Percentiles rank a stretch among this genome's conserved stretches.
Conservation (phyloP, 2,888 invertebrate genomes). For the Drosophila kokeensis region DNA sequence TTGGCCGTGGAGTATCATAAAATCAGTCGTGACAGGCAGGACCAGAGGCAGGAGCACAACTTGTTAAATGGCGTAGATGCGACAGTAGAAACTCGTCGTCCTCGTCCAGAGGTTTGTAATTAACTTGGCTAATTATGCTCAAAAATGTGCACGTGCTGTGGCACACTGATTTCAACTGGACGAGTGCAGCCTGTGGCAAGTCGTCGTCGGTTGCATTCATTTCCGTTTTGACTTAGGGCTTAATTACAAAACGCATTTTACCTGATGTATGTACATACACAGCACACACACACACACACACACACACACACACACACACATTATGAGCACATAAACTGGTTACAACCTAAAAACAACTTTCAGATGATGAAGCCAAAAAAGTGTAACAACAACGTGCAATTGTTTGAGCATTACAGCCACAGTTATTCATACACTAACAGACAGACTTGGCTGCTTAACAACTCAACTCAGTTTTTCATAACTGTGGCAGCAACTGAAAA, state of each 20-base stretch:
- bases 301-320: conserved; percentile 15
- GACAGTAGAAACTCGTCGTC: conserved; percentile 19
- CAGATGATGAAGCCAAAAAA: conserved; percentile 70
- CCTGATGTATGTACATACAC: conserved; percentile 34
- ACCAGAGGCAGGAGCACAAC: neutral
- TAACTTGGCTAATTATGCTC: conserved; percentile 78
- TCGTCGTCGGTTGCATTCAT: conserved; percentile 26
- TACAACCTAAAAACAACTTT: conserved; percentile 55
- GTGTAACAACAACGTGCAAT: conserved; percentile 55
- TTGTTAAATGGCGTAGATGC: conserved; percentile 1
- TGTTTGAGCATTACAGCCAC: conserved; percentile 40
- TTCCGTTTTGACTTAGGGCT: conserved; percentile 60
- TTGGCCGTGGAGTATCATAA: conserved; percentile 29
- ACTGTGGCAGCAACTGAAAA: conserved; percentile 37
- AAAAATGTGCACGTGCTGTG: conserved; percentile 68
- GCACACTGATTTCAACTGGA: conserved; percentile 28
- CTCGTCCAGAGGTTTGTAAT: conserved; percentile 66
- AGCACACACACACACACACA: neutral
- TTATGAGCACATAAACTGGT: conserved; percentile 67
- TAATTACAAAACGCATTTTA: conserved; percentile 66
- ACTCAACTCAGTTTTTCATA: conserved; percentile 53
- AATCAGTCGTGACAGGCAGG: conserved; percentile 30
- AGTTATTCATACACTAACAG: conserved; percentile 21
- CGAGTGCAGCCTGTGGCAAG: neutral
- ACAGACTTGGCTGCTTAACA: conserved; percentile 23